Evolutionary conservation across 1,140 invertebrate genomes (phyloP), one percentile per base, ranked within the genome.

Genomic region (Lucilia cuprina): DNA sequence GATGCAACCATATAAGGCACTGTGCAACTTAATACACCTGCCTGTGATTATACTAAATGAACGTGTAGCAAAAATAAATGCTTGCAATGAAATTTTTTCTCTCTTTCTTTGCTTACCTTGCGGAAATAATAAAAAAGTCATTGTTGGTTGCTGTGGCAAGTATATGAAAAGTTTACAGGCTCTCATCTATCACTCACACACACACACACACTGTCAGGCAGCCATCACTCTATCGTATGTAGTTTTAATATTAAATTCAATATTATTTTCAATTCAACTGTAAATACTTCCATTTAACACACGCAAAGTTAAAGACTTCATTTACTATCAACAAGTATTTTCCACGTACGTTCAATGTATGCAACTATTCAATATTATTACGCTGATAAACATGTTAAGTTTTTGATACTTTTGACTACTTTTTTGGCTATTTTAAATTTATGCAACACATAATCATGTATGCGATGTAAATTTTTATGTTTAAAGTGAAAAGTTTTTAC

Each of bases 111-210:
- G 19, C n/a, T 21, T 21, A 70, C n/a, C 65, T 70, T 70, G 65
- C 65, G 19, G 65, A 70, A 70, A 70, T 70, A 70, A 70, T 70
- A 70, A 70, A 60, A 70, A 70, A 70, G n/a, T 70, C 65, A 70
- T 70, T 70, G 65, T 70, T 70, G n/a, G 21, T 10, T 7, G n/a
- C n/a, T 60, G 14, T 60, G 65, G 65, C n/a, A 70, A 21, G 65
- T 70, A 70, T 7, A 10, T 30, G 8, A 19, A 9, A 70, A 21
- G n/a, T 60, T 70, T 70, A 25, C 65, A 70, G 5, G 8, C 65
- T 60, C 55, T n/a, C 25, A 30, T 30, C 55, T 60, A 2, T 60
- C 55, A 5, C 0, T 25, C 19, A 10, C 19, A 10, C 65, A 9
- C 65, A 10, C 65, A 21, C 19, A 9, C 19, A 12, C 17, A n/a